Evolutionary conservation across 2,113 vertebrate genomes (phyloP).

Genomic region (Solea solea): DNA sequence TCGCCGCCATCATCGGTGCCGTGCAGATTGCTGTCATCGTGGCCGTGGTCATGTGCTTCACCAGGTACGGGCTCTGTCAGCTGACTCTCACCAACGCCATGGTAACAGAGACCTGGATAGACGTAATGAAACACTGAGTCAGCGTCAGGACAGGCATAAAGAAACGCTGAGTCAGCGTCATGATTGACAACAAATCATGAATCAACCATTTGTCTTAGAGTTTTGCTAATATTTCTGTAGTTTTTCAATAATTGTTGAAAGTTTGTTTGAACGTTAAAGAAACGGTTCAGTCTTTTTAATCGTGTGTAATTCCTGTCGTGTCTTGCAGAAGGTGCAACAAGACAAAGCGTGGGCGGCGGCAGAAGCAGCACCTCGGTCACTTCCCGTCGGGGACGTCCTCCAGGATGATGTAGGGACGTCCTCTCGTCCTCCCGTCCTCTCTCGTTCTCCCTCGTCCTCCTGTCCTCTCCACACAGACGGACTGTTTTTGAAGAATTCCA

Average conservation of each 20-base stretch:
- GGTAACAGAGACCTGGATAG: no score
- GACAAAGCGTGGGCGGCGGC: conserved; percentile 93
- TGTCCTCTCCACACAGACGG: conserved; percentile 57
- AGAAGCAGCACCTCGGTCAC: conserved; percentile 98
- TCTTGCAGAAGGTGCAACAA: conserved; percentile 93
- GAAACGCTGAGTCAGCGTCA: no score
- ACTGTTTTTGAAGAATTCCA: conserved; percentile 60
- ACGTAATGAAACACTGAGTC: no score
- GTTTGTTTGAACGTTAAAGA: no score
- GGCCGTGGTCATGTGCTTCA: conserved; percentile 99
- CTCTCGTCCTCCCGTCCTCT: conserved; percentile 9
- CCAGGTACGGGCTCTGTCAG: conserved; percentile 81
- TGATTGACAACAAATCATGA: no score
- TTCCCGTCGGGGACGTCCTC: conserved; percentile 96
- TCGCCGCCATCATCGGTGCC: conserved; percentile 97
- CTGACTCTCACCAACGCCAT: no score
- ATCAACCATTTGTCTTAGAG: no score
- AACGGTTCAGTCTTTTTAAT: background rate
- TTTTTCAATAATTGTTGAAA: no score
- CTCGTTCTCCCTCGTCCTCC: no score
- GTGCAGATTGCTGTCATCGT: conserved; percentile 98
- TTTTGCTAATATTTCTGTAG: no score
- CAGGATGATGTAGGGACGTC: conserved; percentile 90
- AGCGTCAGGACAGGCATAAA: no score
- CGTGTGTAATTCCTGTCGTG: conserved; percentile 24